Evolutionary conservation across 1,140 invertebrate genomes (phyloP), one percentile per base, ranked within the genome.

Genomic region (Dinothrombium tinctorium): DNA sequence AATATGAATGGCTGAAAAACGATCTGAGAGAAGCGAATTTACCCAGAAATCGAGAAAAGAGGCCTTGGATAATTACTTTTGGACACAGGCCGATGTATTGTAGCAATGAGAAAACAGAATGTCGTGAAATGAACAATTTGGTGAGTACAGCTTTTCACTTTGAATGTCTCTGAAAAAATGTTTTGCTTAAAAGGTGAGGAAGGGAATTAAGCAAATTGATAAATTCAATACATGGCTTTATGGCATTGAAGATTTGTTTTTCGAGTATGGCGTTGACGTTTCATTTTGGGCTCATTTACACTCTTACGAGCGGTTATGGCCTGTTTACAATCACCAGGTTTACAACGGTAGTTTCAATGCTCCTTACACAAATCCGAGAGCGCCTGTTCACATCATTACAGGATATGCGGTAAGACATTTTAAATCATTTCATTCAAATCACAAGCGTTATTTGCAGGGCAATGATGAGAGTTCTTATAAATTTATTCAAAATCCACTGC

Each of bases 11-110:
- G 86, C 62, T 96, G 4, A 66, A 72, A 35, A 56, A 71, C 22
- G 89, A 95, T 60, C 60, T 96, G 24, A 57, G 63, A 51, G 54
- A 59, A 50, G 69, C 69, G 4, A 68, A 60, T 41, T 51, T 53
- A 41, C 60, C 67, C 26, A 58, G 65, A 41, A 70, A 71, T 48
- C 67, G 80, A 53, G 53, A 54, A 19, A 58, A 67, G 45, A 65
- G 69, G 21, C 87, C 89, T 0, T 96, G 90, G 90, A 84, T 96
- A 43, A 71, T 96, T 29, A 71, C 80, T 4, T 80, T 74, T 58
- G 87, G 83, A n/a, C 89, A 96, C 58, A 64, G 86, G 15, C 89
- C 90, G 1, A 92, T 96, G 86, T 96, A 95, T 56, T 95, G 89
- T 57, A 86, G 81, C 45, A 83, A 89, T 56, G 62, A 63, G 47